phyloP scores from a whole-genome alignment of 2,888 invertebrate genomes.

The Nezara viridula region DNA sequence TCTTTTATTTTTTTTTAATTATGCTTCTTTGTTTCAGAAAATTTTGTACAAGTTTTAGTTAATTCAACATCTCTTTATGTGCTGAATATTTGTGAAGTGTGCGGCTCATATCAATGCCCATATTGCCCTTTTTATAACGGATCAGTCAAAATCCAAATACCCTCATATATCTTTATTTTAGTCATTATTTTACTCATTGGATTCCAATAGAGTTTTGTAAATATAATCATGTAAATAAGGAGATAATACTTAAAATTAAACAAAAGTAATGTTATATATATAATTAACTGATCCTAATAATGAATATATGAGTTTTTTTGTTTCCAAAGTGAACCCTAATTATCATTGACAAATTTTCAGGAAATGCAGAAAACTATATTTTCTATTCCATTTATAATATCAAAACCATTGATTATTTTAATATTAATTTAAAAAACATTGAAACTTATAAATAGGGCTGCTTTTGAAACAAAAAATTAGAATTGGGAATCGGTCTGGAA shows the following conservation, averaged over 20 bases:
- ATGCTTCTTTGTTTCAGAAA: slow-evolving; percentile 66
- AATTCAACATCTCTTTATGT: slow-evolving; percentile 69
- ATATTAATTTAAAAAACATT: too few relatives aligned
- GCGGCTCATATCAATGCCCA: slow-evolving; percentile 72
- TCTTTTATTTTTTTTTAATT: not conserved
- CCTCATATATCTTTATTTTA: not conserved
- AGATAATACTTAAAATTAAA: slow-evolving; percentile 24
- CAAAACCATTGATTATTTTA: too few relatives aligned
- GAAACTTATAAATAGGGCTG: too few relatives aligned
- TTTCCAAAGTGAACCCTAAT: too few relatives aligned
- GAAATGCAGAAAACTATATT: too few relatives aligned
- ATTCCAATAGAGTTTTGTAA: slow-evolving; percentile 7
- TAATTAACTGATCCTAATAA: too few relatives aligned
- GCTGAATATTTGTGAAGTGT: slow-evolving; percentile 71
- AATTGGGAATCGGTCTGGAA: too few relatives aligned
- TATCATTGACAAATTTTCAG: too few relatives aligned
- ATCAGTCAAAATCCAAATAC: not conserved
- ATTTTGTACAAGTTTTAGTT: slow-evolving; percentile 67
- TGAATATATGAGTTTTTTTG: too few relatives aligned
- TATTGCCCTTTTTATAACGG: slow-evolving; percentile 70
- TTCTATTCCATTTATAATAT: too few relatives aligned
- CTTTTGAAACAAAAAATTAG: too few relatives aligned
- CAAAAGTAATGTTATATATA: not conserved
- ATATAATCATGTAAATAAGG: slow-evolving; percentile 36
- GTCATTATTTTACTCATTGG: not conserved